Evolutionary conservation across 1,140 invertebrate species (phyloP).

Genomic region (Parasteatoda tepidariorum): DNA sequence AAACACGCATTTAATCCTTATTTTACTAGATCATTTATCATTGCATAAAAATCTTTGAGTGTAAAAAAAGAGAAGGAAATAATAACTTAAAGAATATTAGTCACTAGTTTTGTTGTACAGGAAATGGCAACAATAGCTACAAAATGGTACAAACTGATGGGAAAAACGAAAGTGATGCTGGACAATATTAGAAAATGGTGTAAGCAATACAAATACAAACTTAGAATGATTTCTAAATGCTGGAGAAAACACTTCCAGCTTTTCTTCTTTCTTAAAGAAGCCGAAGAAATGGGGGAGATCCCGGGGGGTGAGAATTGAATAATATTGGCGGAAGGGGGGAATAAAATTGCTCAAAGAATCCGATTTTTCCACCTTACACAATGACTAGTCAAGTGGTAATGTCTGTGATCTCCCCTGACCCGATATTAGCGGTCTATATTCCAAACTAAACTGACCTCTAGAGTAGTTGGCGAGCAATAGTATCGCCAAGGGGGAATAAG

Average conservation of each 20-base stretch:
- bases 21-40: too few species aligned
- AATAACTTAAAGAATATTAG: background rate
- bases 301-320: background rate
- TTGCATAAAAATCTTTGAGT: too few species aligned
- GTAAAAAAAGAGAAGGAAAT: background rate
- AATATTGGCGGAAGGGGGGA: background rate
- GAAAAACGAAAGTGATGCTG: slow-evolving; percentile 36
- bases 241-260: slow-evolving; percentile 22
- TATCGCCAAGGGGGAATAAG: background rate
- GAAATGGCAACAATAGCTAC: slow-evolving; percentile 28
- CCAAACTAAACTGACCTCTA: slow-evolving; percentile 46
- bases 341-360: too few species aligned
- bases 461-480: slow-evolving; percentile 18
- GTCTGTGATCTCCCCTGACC: background rate
- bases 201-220: background rate
- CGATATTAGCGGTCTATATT: slow-evolving; percentile 40
- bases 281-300: too few species aligned
- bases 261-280: too few species aligned
- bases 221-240: slow-evolving; percentile 41
- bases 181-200: background rate
- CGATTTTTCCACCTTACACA: slow-evolving; percentile 4
- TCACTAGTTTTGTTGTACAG: slow-evolving; percentile 10
- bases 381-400: slow-evolving; percentile 42
- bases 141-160: slow-evolving; percentile 44
- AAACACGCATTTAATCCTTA: too few species aligned